Evolutionary conservation across 2,888 invertebrate species (phyloP), one percentile per base, ranked within the genome.

Genomic region (Drosophila testacea): DNA sequence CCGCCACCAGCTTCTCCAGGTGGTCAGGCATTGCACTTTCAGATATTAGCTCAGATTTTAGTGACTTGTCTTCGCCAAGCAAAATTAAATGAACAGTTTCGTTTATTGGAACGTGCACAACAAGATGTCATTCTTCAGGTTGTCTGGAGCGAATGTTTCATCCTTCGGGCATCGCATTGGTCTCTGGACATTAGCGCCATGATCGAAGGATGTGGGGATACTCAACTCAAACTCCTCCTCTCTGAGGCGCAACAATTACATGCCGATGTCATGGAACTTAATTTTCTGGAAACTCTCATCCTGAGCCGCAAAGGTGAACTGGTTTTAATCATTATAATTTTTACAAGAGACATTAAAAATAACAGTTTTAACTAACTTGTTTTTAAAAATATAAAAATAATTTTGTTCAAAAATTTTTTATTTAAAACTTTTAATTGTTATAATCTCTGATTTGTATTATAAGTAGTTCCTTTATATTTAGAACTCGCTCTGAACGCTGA

Each of bases 41-140:
- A 95, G 91, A 91, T 94, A 42, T 93, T 94, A 5, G 94, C 94
- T 0, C 94, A 95, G 85, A 94, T 95, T 79, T 91, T 95, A 48
- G 90, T 95, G 10, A 92, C 94, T 0, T 93, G 94, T 2, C 92
- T 95, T 52, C 94, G 94, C 47, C 94, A 94, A 70, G 94, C 94
- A 0, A 93, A 94, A 71, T 90, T 90, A n/a, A 94, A 94, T 76
- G 92, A 93, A 30, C 93, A 93, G 44, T 95, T 95, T 77, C 93
- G 93, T 0, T 65, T 92, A 6, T 81, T 95, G 41, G 92, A 92
- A 13, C 83, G 92, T 11, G 73, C 82, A 0, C 94, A 95, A 32
- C 95, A 95, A 81, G 94, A 95, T 77, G 83, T 89, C 3, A 94
- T 95, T 62, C 90, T 95, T n/a, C 91, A 93, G 47, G 92, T 93